Evolutionary conservation across 1,140 invertebrate genomes (phyloP).

Genomic region (Drosophila auraria): DNA sequence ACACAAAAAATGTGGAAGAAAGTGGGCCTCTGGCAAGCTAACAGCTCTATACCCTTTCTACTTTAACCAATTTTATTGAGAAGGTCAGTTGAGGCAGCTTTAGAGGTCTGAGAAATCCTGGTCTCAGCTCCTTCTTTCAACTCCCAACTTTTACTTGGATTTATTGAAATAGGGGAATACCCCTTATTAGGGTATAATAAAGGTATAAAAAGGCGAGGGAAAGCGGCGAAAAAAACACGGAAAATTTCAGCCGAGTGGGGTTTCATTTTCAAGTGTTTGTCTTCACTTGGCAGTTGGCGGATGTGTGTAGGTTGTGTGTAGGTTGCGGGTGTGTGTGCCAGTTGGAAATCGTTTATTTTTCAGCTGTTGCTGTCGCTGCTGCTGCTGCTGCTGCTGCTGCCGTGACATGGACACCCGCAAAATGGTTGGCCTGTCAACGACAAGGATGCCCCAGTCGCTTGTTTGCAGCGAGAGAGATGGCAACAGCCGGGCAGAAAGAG

Average conservation of each 20-base stretch:
- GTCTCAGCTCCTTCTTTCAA: no score
- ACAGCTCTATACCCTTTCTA: neutral
- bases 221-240: conserved; percentile 9
- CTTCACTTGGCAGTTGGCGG: conserved; percentile 24
- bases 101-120: no score
- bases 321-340: conserved; percentile 12
- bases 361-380: conserved; percentile 45
- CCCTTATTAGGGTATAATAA: neutral
- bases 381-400: conserved; percentile 45
- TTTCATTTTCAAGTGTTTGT: conserved; percentile 72
- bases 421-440: conserved; percentile 57
- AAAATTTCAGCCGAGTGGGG: conserved; percentile 59
- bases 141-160: neutral
- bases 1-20: conserved; percentile 22
- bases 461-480: conserved; percentile 9
- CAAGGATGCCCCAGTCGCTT: conserved; percentile 44
- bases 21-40: no score
- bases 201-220: neutral
- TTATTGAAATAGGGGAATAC: neutral
- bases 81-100: neutral
- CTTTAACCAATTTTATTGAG: neutral
- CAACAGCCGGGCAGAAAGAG: no score
- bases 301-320: conserved; percentile 12
- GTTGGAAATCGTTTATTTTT: conserved; percentile 61
- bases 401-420: conserved; percentile 54